Conservation (phyloP, 2,888 invertebrate genomes). For the Latrodectus hesperus region DNA sequence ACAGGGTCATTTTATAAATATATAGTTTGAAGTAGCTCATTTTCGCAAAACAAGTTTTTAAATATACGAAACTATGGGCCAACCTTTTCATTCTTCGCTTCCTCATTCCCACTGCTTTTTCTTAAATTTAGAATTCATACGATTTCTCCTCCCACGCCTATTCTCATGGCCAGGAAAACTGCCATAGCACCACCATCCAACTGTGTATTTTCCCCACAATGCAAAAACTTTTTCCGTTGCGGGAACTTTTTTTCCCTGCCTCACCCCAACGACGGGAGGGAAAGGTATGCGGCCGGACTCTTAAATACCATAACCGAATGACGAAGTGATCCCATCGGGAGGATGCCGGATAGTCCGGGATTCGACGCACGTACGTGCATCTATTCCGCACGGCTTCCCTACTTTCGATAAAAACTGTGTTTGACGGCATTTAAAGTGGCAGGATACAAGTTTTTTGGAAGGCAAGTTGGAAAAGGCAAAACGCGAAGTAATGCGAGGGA, state of each 20-base stretch:
- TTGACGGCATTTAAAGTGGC: constrained; percentile 69
- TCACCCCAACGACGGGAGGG: background rate
- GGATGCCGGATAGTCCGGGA: constrained; percentile 50
- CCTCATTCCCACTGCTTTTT: background rate
- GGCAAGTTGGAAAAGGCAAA: background rate
- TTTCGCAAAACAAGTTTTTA: no score
- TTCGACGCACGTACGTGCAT: constrained; percentile 55
- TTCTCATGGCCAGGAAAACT: background rate
- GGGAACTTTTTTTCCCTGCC: background rate
- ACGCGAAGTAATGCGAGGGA: no score
- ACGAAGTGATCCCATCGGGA: constrained; percentile 54
- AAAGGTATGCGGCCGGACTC: constrained; percentile 54
- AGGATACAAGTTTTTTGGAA: constrained; percentile 28
- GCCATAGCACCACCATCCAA: background rate
- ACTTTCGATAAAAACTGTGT: constrained; percentile 65
- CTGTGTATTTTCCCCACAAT: background rate
- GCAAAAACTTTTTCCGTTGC: constrained; percentile 29
- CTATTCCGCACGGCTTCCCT: constrained; percentile 43
- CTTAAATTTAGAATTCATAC: constrained; percentile 30
- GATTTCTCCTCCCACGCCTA: constrained; percentile 9
- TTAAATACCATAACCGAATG: constrained; percentile 46
- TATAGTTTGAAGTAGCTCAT: no score
- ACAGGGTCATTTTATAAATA: no score
- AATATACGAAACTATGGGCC: no score
- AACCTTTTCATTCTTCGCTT: constrained; percentile 2